Conservation (phyloP, 2,888 invertebrate species). For the Achlya flavicornis region DNA sequence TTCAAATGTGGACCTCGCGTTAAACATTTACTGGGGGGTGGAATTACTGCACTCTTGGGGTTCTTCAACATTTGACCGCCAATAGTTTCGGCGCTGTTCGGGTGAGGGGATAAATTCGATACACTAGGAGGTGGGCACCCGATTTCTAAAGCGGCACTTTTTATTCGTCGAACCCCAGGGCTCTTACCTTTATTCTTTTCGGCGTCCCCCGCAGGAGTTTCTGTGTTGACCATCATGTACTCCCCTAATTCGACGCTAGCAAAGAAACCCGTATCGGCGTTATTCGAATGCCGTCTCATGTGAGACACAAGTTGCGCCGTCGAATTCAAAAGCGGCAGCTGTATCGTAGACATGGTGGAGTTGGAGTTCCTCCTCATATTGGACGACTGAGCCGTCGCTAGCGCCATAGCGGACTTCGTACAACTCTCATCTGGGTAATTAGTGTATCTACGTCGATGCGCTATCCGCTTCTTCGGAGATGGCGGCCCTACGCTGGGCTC, state of each 20-base stretch:
- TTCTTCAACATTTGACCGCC: slow-evolving; percentile 87
- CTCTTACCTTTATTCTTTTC: slow-evolving; percentile 82
- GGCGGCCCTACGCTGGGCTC: slow-evolving; percentile 78
- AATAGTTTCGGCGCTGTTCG: slow-evolving; percentile 91
- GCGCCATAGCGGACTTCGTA: slow-evolving; percentile 77
- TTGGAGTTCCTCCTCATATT: slow-evolving; percentile 85
- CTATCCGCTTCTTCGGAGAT: slow-evolving; percentile 71
- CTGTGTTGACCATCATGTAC: slow-evolving; percentile 80
- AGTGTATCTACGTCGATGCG: slow-evolving; percentile 70
- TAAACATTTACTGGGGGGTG: slow-evolving; percentile 88
- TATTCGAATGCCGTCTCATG: slow-evolving; percentile 85
- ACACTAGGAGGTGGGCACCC: slow-evolving; percentile 88
- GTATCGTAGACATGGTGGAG: slow-evolving; percentile 86
- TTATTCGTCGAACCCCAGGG: slow-evolving; percentile 86
- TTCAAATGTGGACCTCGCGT: slow-evolving; percentile 88
- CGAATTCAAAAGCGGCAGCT: slow-evolving; percentile 79
- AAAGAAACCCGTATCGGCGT: slow-evolving; percentile 84
- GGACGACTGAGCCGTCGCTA: slow-evolving; percentile 74
- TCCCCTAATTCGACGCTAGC: slow-evolving; percentile 81
- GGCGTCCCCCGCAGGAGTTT: slow-evolving; percentile 74
- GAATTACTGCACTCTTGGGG: slow-evolving; percentile 85
- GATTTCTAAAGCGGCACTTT: slow-evolving; percentile 88
- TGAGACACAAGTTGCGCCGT: slow-evolving; percentile 79
- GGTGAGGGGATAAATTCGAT: slow-evolving; percentile 90
- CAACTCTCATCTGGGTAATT: slow-evolving; percentile 78